phyloP scores from a whole-genome alignment of 1,140 invertebrate species.

The Hycleus phaleratus region DNA sequence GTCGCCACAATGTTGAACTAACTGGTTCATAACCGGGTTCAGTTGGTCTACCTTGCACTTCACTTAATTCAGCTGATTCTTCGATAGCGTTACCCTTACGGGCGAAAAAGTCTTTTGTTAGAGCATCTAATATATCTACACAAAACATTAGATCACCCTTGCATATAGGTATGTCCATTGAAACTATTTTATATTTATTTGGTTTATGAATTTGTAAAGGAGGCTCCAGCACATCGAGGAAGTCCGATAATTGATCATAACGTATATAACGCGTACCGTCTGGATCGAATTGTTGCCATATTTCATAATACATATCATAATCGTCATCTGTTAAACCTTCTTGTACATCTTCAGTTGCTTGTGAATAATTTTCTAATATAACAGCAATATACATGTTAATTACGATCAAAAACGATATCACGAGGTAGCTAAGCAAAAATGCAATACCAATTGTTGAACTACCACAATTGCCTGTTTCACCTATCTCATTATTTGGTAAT shows the following conservation, averaged over 20 bases:
- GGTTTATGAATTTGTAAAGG: conserved; percentile 95
- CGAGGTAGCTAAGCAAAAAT: conserved; percentile 90
- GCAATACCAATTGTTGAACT: conserved; percentile 87
- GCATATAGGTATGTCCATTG: conserved; percentile 97
- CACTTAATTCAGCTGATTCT: conserved; percentile 74
- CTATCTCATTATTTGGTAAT: conserved; percentile 75
- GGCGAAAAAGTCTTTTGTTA: conserved; percentile 94
- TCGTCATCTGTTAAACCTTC: conserved; percentile 97
- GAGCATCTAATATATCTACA: conserved; percentile 93
- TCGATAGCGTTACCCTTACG: conserved; percentile 88
- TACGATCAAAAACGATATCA: conserved; percentile 96
- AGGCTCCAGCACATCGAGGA: conserved; percentile 88
- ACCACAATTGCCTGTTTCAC: conserved; percentile 84
- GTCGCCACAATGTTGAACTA: conserved; percentile 86
- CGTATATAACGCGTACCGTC: conserved; percentile 95
- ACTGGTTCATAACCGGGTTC: conserved; percentile 86
- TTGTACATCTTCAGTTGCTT: conserved; percentile 95
- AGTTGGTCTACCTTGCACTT: conserved; percentile 67
- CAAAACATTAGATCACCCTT: conserved; percentile 95
- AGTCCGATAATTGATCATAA: conserved; percentile 88
- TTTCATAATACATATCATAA: conserved; percentile 99
- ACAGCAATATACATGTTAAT: conserved; percentile 99
- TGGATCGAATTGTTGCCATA: conserved; percentile 97
- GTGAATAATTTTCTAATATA: conserved; percentile 96
- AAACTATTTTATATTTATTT: conserved; percentile 97